These are phyloP conservation scores for Agrilus biguttatus DNA, from an alignment of 2,888 invertebrate species.

Conservation along the genomic window DNA sequence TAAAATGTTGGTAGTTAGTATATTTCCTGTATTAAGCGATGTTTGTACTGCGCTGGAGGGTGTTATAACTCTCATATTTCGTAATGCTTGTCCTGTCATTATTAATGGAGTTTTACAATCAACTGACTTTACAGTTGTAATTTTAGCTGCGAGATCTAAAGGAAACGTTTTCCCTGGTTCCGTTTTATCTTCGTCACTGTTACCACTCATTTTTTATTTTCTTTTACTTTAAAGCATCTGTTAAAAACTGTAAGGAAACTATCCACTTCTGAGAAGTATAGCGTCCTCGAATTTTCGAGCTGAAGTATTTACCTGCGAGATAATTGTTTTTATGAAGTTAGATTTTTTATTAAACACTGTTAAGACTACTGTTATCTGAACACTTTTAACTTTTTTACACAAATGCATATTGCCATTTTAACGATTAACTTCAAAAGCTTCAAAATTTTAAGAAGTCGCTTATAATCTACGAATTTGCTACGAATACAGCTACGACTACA, in stretches of 20 bases:
- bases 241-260: neutral
- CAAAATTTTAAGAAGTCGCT: no score
- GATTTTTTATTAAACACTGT: no score
- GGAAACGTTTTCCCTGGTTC: constrained; percentile 41
- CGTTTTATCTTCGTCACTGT: constrained; percentile 38
- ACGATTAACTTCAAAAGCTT: no score
- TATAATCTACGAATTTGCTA: no score
- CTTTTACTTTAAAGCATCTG: constrained; percentile 5
- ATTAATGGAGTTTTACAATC: constrained; percentile 29
- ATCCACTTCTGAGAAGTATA: no score
- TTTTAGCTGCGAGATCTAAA: constrained; percentile 36
- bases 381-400: no score
- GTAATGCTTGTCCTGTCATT: constrained; percentile 26
- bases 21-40: constrained; percentile 23
- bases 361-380: no score
- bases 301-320: no score
- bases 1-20: constrained; percentile 32
- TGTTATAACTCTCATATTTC: constrained; percentile 28
- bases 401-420: no score
- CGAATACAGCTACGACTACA: no score
- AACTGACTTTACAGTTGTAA: constrained; percentile 34
- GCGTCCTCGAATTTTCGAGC: no score
- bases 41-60: constrained; percentile 23
- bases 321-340: no score
- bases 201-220: constrained; percentile 25